These are phyloP conservation scores for Norana najaformis DNA, from an alignment of 2,888 invertebrate species.

Conservation along the genomic window DNA sequence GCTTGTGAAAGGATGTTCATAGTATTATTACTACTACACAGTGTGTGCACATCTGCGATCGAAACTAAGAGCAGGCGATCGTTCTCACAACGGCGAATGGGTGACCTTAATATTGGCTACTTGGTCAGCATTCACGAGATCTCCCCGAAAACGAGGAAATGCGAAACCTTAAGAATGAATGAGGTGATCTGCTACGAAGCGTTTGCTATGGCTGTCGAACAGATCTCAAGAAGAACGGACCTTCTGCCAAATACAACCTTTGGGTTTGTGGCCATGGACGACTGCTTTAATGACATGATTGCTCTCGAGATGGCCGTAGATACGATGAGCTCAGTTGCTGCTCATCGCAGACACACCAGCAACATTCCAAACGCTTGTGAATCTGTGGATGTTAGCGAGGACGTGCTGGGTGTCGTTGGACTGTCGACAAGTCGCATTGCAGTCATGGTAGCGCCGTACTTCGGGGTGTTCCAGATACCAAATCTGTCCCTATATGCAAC, in stretches of 20 bases:
- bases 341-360: no score
- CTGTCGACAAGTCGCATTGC: conserved; percentile 31
- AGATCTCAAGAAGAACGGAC: conserved; percentile 14
- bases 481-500: conserved; percentile 62
- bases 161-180: background rate
- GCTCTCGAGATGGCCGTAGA: background rate
- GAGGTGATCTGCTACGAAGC: background rate
- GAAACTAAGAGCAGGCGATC: no score
- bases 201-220: background rate
- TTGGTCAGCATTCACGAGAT: background rate
- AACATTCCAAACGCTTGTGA: background rate
- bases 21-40: no score
- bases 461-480: conserved; percentile 65
- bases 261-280: conserved; percentile 27
- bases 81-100: background rate
- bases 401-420: conserved; percentile 38
- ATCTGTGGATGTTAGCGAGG: background rate
- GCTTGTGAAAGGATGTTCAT: no score
- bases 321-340: background rate
- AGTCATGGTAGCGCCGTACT: conserved; percentile 34
- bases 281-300: conserved; percentile 14
- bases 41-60: no score
- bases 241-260: conserved; percentile 30
- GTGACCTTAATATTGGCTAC: background rate
- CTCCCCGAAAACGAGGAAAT: background rate